Base-by-base conservation (phyloP, 2,888 invertebrate species). In the Aplocera efformata region DNA sequence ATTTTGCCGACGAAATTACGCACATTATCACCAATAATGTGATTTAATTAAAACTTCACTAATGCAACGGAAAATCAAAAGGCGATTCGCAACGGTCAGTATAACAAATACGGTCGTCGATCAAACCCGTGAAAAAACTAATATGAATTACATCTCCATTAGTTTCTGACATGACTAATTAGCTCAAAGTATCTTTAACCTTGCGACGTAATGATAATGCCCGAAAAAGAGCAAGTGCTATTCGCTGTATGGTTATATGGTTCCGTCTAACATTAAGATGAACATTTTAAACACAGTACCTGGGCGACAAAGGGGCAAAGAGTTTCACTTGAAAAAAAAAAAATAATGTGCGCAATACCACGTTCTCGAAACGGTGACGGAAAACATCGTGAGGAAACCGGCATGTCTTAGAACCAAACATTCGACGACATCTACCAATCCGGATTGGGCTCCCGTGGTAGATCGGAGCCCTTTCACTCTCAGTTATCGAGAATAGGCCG, bases 151-250 rank as follows among this genome's bases (percentile, higher is more conserved):
- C 68, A 72, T 68, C 67, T 72, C 67, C 73, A 77, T 80, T 77
- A 42, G 63, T 36, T 61, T 62, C 63, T 72, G 79, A 79, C 78
- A 71, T 81, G 79, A 81, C 73, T 80, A 81, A 83, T 81, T 73
- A 79, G 68, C 69, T 59, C 64, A 63, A 63, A 62, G 22, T 70
- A 65, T 69, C 44, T 74, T 68, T 68, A 64, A 72, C 72, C 67
- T 73, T 68, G 66, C 66, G 56, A 56, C 48, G 56, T 63, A 62
- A 60, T 65, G 58, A 50, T 58, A 50, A 64, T 65, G 59, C 37
- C 40, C 41, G 49, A 52, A 54, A 53, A 52, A 53, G 27, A 28
- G 44, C 20, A 48, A 45, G 37, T 23, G 32, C 23, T 32, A 33
- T 20, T 38, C 31, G 20, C 6, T 13, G 13, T 42, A 24, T 7